Percentiles rank a stretch among this genome's conserved stretches.
phyloP scores from a whole-genome alignment of 2,113 vertebrate species.

The Athene noctua region DNA sequence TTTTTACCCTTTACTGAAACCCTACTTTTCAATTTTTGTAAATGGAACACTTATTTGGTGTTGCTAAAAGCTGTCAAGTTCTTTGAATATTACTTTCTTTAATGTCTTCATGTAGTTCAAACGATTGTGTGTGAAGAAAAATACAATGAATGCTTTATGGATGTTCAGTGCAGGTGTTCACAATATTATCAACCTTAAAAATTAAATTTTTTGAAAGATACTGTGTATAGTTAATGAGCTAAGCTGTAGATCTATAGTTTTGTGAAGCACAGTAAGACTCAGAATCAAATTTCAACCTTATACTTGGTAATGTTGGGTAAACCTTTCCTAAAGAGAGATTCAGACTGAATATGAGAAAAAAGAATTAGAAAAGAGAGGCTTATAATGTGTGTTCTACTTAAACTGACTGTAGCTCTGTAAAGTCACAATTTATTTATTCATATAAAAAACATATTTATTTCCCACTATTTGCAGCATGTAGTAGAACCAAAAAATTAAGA shows the following conservation, averaged over 20 bases:
- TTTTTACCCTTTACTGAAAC: background rate
- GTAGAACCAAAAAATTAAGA: background rate
- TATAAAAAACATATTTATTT: background rate
- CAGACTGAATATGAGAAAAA: background rate
- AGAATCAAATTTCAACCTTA: background rate
- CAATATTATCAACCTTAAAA: background rate
- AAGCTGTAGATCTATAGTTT: background rate
- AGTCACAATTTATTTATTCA: no score
- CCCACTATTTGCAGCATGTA: background rate
- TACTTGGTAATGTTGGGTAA: background rate
- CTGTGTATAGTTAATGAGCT: background rate
- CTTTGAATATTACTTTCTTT: constrained; percentile 37
- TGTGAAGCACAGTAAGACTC: background rate
- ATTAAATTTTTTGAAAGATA: background rate
- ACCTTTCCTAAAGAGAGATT: background rate
- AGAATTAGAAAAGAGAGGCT: background rate
- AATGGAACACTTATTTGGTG: constrained; percentile 47
- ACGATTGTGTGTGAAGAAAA: background rate
- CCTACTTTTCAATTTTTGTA: constrained; percentile 35
- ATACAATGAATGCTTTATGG: background rate
- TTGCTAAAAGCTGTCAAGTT: constrained; percentile 35
- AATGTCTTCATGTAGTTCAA: background rate
- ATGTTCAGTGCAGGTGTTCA: background rate
- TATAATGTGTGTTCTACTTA: background rate
- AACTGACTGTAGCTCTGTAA: background rate